phyloP scores from a whole-genome alignment of 1,140 invertebrate species.

The Drosophila tropicalis region DNA sequence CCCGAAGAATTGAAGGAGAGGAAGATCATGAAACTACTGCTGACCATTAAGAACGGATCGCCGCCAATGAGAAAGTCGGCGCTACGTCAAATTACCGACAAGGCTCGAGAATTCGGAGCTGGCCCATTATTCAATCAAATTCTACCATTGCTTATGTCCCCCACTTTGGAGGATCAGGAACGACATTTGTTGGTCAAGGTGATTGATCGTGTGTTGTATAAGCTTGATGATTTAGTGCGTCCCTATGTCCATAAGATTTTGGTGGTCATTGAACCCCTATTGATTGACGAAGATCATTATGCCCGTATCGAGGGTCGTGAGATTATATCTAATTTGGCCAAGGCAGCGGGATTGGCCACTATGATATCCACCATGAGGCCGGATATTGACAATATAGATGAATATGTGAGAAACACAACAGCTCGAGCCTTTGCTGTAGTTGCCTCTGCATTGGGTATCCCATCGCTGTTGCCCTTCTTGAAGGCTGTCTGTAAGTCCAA shows the following conservation, averaged over 20 bases:
- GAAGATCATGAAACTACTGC: conserved; percentile 99
- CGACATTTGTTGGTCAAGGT: conserved; percentile 99
- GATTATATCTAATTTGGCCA: conserved; percentile 99
- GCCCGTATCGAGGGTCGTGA: conserved; percentile 99
- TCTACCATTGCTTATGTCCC: conserved; percentile 98
- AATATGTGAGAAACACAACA: conserved; percentile 99
- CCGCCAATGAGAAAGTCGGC: conserved; percentile 99
- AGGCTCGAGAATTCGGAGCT: conserved; percentile 98
- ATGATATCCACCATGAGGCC: conserved; percentile 99
- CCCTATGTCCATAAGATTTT: conserved; percentile 99
- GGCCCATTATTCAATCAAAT: conserved; percentile 99
- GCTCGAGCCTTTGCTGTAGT: conserved; percentile 99
- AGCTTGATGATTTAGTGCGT: conserved; percentile 98
- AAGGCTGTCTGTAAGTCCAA: conserved; percentile 99
- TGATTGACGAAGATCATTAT: conserved; percentile 99
- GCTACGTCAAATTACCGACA: conserved; percentile 98
- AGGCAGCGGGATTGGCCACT: conserved; percentile 99
- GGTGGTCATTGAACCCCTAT: conserved; percentile 98
- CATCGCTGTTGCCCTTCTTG: conserved; percentile 98
- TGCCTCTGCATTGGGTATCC: conserved; percentile 99
- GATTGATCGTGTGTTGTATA: conserved; percentile 99
- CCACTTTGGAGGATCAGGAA: conserved; percentile 99
- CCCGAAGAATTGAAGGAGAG: conserved; percentile 99
- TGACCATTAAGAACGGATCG: conserved; percentile 99
- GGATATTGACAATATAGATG: conserved; percentile 99